Base-by-base conservation (phyloP, 2,888 invertebrate genomes). In the Isoperla grammatica region DNA sequence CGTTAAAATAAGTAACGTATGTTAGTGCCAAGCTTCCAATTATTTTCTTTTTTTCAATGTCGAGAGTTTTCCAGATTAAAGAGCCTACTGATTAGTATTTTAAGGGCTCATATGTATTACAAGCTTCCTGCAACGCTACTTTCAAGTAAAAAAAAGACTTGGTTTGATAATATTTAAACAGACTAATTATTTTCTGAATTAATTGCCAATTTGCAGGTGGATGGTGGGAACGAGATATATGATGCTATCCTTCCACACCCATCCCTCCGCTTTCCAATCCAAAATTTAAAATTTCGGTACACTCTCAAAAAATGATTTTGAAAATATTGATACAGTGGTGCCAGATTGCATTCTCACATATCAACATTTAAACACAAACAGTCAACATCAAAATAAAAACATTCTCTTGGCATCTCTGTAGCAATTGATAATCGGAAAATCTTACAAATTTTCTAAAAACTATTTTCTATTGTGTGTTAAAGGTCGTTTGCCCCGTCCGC, bases 401-500 rank as follows among this genome's bases (percentile, higher is more conserved):
- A 45, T 49, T 6, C 12, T 49, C 29, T 4, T 43, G 17, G 43
- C 6, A 43, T 9, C 15, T 5, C 15, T 43, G 15, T 17, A 43
- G 15, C 15, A 43, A 43, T 43, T 15, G 5, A 4, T 15, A 48
- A 15, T 48, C 15, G 19, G 48, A 48, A 48, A 48, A 48, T n/a
- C 6, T 48, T 15, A 17, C 48, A 48, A 48, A 43, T 40, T 35
- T 29, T 49, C 40, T 53, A 58, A 53, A 45, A 48, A 49, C 45
- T 60, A 60, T 59, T 54, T 58, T 63, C 59, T 63, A 29, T 60
- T 64, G 59, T 62, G 50, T 65, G 59, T 62, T 63, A 60, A 65
- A 64, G 64, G 64, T 65, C 59, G 59, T 56, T 63, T 59, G 61
- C 48, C 59, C 60, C 55, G 57, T 61, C 56, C 57, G 60, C 57